phyloP scores from a whole-genome alignment of 2,888 invertebrate species.

The Cryptosula pallasiana region DNA sequence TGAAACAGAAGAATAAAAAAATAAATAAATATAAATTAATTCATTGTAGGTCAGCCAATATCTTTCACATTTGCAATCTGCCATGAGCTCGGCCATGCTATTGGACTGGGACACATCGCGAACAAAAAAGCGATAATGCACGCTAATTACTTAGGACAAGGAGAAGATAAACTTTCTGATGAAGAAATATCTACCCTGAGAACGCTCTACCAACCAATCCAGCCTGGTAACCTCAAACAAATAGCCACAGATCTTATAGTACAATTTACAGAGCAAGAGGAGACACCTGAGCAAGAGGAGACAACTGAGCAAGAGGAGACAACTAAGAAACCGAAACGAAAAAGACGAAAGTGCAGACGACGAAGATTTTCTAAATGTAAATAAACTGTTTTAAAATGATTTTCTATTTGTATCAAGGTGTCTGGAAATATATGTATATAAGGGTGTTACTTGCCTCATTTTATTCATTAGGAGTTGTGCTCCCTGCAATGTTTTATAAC shows the following conservation, averaged over 20 bases:
- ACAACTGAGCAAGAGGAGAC: neutral
- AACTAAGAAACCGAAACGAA: neutral
- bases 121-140: neutral
- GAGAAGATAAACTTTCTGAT: neutral
- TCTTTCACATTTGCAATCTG: neutral
- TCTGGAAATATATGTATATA: too few species aligned
- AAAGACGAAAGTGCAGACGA: neutral
- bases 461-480: too few species aligned
- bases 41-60: neutral
- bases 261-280: neutral
- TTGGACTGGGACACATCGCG: neutral
- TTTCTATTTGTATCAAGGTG: too few species aligned
- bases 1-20: too few species aligned
- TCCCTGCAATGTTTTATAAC: too few species aligned
- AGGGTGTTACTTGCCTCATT: too few species aligned
- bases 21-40: too few species aligned
- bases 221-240: neutral
- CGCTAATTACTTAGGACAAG: neutral
- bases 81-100: neutral
- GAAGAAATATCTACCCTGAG: neutral
- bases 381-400: neutral
- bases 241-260: neutral
- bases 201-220: neutral
- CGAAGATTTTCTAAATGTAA: neutral
- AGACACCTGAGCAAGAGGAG: neutral